These are phyloP conservation scores for Lepilemur septentrionalis DNA, from an alignment of 2,797 vertebrate species.

Conservation along the genomic window DNA sequence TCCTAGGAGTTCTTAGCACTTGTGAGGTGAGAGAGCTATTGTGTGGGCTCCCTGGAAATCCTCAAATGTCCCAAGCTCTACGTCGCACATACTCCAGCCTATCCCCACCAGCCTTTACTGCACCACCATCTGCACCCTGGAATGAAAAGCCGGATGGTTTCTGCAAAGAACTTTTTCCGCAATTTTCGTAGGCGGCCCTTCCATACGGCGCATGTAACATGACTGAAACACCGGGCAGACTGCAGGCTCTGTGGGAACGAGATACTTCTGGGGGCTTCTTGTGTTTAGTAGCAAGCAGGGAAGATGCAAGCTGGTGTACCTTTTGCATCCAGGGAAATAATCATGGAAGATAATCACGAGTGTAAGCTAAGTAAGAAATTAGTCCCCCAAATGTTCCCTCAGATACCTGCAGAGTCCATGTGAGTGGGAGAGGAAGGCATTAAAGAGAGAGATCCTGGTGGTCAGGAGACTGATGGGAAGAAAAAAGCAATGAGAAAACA, in stretches of 20 bases:
- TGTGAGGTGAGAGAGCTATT: background rate
- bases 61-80: background rate
- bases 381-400: background rate
- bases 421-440: accelerated
- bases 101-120: background rate
- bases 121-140: background rate
- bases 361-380: background rate
- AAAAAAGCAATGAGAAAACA: background rate
- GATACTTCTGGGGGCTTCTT: background rate
- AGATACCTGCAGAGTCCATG: background rate
- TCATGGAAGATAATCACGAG: background rate
- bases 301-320: background rate
- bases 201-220: background rate
- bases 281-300: background rate
- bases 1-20: background rate
- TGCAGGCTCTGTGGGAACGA: background rate
- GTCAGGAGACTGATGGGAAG: background rate
- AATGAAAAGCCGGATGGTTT: background rate
- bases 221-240: background rate
- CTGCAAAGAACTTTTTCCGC: background rate
- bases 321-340: conserved; percentile 24
- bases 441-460: background rate
- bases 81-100: background rate
- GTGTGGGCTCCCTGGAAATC: background rate
- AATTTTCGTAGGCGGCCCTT: background rate